A percentile compares a stretch with the other conserved stretches of the same genome.
These are phyloP conservation scores for Rhopalosiphum padi DNA, from an alignment of 1,140 invertebrate species.

Conservation along the genomic window DNA sequence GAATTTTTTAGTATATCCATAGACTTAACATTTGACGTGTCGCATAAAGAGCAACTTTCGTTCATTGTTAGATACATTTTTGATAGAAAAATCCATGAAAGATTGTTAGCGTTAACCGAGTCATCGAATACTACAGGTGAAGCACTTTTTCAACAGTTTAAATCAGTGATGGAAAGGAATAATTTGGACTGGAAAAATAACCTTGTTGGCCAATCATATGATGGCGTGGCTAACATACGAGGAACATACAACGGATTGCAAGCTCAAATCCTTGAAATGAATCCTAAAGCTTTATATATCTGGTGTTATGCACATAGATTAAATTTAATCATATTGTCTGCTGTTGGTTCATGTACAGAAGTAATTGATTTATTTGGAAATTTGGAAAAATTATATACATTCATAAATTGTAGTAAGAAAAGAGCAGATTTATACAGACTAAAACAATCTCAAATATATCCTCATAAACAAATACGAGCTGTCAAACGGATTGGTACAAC, in stretches of 20 bases:
- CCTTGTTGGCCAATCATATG: constrained; percentile 1
- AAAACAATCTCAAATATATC: background rate
- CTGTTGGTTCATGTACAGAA: background rate
- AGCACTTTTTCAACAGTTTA: background rate
- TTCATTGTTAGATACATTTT: background rate
- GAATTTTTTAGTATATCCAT: background rate
- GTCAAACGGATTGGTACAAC: background rate
- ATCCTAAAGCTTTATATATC: constrained; percentile 18
- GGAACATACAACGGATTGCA: background rate
- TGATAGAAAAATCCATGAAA: background rate
- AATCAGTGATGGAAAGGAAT: background rate
- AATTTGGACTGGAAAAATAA: constrained; percentile 2
- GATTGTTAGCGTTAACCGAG: background rate
- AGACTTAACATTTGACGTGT: background rate
- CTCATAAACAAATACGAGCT: background rate
- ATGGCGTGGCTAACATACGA: constrained; percentile 13
- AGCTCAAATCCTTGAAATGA: background rate
- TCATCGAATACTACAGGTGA: background rate
- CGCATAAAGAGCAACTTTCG: background rate
- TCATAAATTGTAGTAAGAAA: constrained; percentile 11
- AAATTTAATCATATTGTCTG: background rate
- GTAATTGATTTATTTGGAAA: background rate
- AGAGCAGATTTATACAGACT: background rate
- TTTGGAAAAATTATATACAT: constrained; percentile 2
- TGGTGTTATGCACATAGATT: constrained; percentile 15